Percentiles rank a stretch among this genome's conserved stretches.
phyloP scores from a whole-genome alignment of 1,140 invertebrate species.

The Leptinotarsa undecemlineata region DNA sequence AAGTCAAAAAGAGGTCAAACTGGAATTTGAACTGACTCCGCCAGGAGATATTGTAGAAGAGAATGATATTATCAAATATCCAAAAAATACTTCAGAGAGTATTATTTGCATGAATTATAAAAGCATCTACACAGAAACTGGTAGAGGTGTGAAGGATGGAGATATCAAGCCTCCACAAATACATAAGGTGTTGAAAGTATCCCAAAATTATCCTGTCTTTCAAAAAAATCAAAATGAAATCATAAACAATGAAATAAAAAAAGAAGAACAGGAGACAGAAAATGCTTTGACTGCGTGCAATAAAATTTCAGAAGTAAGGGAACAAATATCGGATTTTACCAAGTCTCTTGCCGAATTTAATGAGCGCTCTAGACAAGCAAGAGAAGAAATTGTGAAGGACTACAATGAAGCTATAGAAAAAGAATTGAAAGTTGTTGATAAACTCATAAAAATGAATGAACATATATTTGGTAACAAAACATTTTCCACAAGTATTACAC shows the following conservation, averaged over 20 bases:
- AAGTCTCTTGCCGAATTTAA: constrained; percentile 43
- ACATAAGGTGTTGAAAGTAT: constrained; percentile 36
- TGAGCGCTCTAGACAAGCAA: constrained; percentile 34
- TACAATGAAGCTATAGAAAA: constrained; percentile 41
- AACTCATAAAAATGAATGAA: constrained; percentile 31
- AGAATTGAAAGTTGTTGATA: constrained; percentile 35
- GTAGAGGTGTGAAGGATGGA: constrained; percentile 2
- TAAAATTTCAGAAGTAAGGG: constrained; percentile 42
- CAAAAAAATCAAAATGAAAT: constrained; percentile 22
- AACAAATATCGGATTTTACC: constrained; percentile 41
- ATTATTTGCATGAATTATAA: constrained; percentile 11
- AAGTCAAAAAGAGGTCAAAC: constrained; percentile 31
- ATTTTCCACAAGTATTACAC: background rate
- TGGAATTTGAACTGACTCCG: constrained; percentile 31
- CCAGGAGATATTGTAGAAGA: constrained; percentile 35
- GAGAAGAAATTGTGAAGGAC: constrained; percentile 37
- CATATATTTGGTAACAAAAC: background rate
- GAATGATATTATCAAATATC: constrained; percentile 35
- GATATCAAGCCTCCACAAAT: constrained; percentile 28
- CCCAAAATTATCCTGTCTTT: constrained; percentile 35
- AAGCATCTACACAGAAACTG: constrained; percentile 26
- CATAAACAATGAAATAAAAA: constrained; percentile 13
- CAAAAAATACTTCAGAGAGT: constrained; percentile 27
- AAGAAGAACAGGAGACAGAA: constrained; percentile 24
- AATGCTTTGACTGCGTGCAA: constrained; percentile 38